phyloP scores from a whole-genome alignment of 2,113 vertebrate species.

The Emydura subglobosa region DNA sequence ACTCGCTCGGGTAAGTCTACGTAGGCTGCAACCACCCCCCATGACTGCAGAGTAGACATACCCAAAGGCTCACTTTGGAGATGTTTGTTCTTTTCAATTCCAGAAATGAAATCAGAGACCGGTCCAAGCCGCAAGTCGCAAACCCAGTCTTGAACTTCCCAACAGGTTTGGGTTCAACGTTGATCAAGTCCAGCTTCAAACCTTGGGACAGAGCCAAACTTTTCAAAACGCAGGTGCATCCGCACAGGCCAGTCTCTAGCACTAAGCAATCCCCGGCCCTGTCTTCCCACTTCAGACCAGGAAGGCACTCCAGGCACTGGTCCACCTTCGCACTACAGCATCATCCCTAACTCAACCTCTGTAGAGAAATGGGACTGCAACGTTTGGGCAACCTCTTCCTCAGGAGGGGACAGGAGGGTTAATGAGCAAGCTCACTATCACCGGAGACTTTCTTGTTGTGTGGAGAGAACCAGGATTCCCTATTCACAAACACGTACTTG shows the following conservation, averaged over 20 bases:
- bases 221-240: neutral
- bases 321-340: neutral
- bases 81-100: too few species aligned
- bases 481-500: neutral
- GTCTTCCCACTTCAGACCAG: neutral
- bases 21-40: neutral
- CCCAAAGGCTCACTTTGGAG: neutral
- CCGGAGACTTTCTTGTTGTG: neutral
- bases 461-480: neutral
- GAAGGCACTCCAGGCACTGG: neutral
- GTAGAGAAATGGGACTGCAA: neutral
- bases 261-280: neutral
- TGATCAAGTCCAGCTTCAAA: neutral
- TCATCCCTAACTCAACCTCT: neutral
- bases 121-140: neutral
- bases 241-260: neutral
- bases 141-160: neutral
- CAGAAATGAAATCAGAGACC: neutral
- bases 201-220: neutral
- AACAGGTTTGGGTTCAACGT: neutral
- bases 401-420: neutral
- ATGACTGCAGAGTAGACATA: neutral
- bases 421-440: neutral
- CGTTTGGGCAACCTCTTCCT: neutral
- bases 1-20: neutral